Percentiles rank a stretch among this genome's conserved stretches.
phyloP scores from a whole-genome alignment of 2,888 invertebrate species.

The Erebia aethiops region DNA sequence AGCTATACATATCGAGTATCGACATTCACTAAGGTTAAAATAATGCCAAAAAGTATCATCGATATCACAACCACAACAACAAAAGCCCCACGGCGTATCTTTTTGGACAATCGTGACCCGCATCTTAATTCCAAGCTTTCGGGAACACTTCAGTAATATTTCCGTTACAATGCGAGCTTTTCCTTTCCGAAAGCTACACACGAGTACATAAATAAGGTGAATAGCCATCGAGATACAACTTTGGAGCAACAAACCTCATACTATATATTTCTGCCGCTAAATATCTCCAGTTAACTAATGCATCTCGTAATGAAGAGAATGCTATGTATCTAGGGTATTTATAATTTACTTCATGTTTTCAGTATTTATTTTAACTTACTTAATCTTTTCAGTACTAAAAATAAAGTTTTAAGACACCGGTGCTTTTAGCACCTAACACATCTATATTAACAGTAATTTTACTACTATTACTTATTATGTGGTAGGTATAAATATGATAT shows the following conservation, averaged over 20 bases:
- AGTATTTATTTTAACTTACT: no score
- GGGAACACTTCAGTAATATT: slow-evolving; percentile 39
- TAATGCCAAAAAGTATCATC: slow-evolving; percentile 3
- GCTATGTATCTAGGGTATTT: no score
- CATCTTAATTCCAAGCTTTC: slow-evolving; percentile 56
- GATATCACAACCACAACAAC: slow-evolving; percentile 43
- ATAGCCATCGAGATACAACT: background rate
- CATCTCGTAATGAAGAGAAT: no score
- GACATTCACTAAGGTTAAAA: background rate
- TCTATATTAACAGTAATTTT: no score
- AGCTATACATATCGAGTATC: background rate
- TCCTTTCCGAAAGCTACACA: slow-evolving; percentile 69
- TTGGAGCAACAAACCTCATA: background rate
- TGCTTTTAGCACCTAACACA: no score
- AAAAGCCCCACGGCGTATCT: slow-evolving; percentile 72
- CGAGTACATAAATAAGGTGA: slow-evolving; percentile 57
- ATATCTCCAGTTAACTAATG: no score
- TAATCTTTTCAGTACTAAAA: no score
- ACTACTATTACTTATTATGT: no score
- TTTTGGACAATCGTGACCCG: slow-evolving; percentile 78
- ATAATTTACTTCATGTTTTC: no score
- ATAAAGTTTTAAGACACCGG: no score
- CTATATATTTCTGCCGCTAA: background rate
- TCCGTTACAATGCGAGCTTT: slow-evolving; percentile 55
- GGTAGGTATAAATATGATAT: no score